phyloP scores from a whole-genome alignment of 2,888 invertebrate genomes.

The Diloba caeruleocephala region DNA sequence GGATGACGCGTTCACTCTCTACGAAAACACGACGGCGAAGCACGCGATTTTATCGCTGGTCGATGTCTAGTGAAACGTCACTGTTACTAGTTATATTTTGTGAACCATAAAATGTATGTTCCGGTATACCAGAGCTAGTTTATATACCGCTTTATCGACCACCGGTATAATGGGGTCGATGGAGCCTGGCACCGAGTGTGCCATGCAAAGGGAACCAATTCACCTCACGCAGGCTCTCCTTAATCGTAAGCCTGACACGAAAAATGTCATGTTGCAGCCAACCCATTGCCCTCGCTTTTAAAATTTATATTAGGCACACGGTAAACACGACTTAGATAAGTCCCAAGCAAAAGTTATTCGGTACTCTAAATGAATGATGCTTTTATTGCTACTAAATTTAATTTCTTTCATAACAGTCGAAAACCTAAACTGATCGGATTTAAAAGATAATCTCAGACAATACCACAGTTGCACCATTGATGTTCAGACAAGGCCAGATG shows the following conservation, averaged over 20 bases:
- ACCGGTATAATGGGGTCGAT: slow-evolving; percentile 67
- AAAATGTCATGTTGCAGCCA: slow-evolving; percentile 64
- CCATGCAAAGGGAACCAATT: slow-evolving; percentile 70
- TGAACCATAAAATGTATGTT: slow-evolving; percentile 49
- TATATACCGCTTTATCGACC: slow-evolving; percentile 73
- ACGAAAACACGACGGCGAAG: slow-evolving; percentile 69
- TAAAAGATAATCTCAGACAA: slow-evolving; percentile 75
- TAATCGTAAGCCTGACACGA: slow-evolving; percentile 67
- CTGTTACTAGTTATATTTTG: slow-evolving; percentile 54
- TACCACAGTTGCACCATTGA: slow-evolving; percentile 75
- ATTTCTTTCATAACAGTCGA: slow-evolving; percentile 56
- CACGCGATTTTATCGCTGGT: slow-evolving; percentile 63
- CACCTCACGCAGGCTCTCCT: slow-evolving; percentile 75
- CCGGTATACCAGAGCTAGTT: slow-evolving; percentile 55
- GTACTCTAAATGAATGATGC: slow-evolving; percentile 10
- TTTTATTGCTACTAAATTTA: slow-evolving; percentile 21
- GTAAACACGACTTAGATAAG: not conserved
- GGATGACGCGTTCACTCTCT: slow-evolving; percentile 75
- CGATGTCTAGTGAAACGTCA: slow-evolving; percentile 56
- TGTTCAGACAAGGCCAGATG: slow-evolving; percentile 76
- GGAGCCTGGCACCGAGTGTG: slow-evolving; percentile 83
- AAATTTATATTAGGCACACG: not conserved
- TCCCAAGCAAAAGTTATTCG: slow-evolving; percentile 1
- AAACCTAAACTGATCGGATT: slow-evolving; percentile 55
- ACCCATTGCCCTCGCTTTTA: slow-evolving; percentile 31